These are phyloP conservation scores for Dexiosoma caninum DNA, from an alignment of 2,888 invertebrate genomes.

Conservation along the genomic window DNA sequence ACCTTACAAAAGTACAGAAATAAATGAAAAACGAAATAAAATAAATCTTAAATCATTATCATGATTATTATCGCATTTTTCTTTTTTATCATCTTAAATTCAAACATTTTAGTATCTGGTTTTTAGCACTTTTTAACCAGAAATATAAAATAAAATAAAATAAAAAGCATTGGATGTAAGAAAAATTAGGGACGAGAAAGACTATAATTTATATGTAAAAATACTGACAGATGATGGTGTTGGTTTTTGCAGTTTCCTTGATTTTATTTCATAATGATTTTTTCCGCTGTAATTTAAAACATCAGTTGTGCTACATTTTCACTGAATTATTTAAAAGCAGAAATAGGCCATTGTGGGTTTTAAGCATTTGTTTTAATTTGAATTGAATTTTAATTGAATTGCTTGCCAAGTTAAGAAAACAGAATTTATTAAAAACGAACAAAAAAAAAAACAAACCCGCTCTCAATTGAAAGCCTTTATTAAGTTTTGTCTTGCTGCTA, in stretches of 20 bases:
- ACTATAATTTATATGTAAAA: no score
- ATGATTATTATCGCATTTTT: constrained; percentile 7
- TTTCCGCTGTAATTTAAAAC: neutral
- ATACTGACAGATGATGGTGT: constrained; percentile 14
- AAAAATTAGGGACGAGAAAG: no score
- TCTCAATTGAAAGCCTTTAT: no score
- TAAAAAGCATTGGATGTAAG: constrained; percentile 6
- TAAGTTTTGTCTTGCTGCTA: neutral
- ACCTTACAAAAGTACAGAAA: neutral
- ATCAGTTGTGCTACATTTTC: constrained; percentile 3
- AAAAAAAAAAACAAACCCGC: no score
- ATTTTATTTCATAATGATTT: constrained; percentile 17
- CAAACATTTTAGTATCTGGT: constrained; percentile 4
- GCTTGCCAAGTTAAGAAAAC: no score
- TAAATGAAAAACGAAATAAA: neutral
- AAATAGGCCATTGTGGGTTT: constrained; percentile 16
- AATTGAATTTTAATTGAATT: no score
- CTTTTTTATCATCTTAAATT: neutral
- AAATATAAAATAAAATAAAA: neutral
- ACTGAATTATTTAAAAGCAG: neutral
- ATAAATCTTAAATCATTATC: constrained; percentile 40
- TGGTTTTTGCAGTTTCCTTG: neutral
- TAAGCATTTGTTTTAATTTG: no score
- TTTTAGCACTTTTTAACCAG: neutral
- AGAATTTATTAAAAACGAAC: no score